Percentiles rank a stretch among this genome's conserved stretches.
Evolutionary conservation across 2,113 vertebrate genomes (phyloP).

Genomic region (Gadus chalcogrammus): DNA sequence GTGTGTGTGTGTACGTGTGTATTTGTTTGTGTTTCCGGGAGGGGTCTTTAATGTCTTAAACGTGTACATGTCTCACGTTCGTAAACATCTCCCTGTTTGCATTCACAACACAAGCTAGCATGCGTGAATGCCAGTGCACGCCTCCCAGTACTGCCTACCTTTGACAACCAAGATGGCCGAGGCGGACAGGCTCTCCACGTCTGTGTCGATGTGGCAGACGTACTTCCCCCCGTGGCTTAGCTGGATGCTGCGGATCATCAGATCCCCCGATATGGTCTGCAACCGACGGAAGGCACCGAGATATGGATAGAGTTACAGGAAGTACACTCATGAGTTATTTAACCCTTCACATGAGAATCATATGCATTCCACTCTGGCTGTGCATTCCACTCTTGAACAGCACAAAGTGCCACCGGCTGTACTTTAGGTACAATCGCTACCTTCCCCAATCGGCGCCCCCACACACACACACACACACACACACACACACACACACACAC

Average conservation of each 20-base stretch:
- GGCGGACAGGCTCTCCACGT: slow-evolving; percentile 87
- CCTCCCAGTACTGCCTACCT: slow-evolving; percentile 69
- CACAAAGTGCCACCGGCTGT: slow-evolving; percentile 58
- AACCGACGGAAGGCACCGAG: slow-evolving; percentile 19
- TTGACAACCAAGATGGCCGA: slow-evolving; percentile 87
- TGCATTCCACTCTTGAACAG: slow-evolving; percentile 23
- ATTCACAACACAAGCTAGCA: no score
- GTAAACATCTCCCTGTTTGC: no score
- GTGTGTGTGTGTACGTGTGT: no score
- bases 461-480: background rate
- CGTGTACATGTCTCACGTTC: no score
- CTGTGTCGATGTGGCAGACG: slow-evolving; percentile 85
- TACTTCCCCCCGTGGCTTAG: slow-evolving; percentile 89
- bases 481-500: slow-evolving; percentile 4
- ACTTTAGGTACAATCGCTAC: slow-evolving; percentile 42
- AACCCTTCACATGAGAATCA: no score
- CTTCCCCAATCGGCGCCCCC: slow-evolving; percentile 14
- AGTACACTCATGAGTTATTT: no score
- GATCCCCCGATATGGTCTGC: slow-evolving; percentile 85
- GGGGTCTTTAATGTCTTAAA: no score
- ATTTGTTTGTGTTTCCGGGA: no score
- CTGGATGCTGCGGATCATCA: slow-evolving; percentile 96
- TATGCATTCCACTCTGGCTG: no score
- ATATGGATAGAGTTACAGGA: background rate
- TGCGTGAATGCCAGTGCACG: background rate